A percentile compares a stretch with the other conserved stretches of the same genome.
Conservation (phyloP, 2,888 invertebrate species). For the Liopterus haemorrhoidalis region DNA sequence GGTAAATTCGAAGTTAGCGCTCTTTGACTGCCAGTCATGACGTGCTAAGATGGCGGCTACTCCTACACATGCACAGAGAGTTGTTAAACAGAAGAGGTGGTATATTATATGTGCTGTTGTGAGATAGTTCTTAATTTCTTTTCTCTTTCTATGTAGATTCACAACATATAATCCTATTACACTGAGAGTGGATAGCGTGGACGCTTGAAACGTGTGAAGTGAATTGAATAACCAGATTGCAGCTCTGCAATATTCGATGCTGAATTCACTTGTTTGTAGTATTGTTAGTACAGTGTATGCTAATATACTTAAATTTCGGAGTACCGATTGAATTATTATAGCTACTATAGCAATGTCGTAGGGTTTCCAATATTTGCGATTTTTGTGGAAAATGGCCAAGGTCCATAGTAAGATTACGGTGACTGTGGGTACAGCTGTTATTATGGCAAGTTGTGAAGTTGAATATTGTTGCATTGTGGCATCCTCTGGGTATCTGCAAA, state of each 20-base stretch:
- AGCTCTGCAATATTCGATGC: conserved; percentile 44
- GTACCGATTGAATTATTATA: conserved; percentile 43
- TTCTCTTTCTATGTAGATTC: conserved; percentile 40
- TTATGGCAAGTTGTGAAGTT: conserved; percentile 43
- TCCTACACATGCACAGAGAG: conserved; percentile 50
- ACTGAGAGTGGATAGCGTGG: conserved; percentile 48
- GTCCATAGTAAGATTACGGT: conserved; percentile 48
- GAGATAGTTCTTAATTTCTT: conserved; percentile 41
- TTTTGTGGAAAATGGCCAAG: conserved; percentile 48
- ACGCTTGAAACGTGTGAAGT: conserved; percentile 50
- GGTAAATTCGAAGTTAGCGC: conserved; percentile 21
- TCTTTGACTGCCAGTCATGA: conserved; percentile 24
- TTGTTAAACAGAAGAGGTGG: conserved; percentile 49
- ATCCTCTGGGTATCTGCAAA: too few species aligned
- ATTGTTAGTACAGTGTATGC: conserved; percentile 41
- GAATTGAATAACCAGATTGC: conserved; percentile 50
- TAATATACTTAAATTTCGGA: conserved; percentile 44
- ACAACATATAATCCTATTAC: conserved; percentile 47
- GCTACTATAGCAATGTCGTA: conserved; percentile 50
- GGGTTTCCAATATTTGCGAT: conserved; percentile 48
- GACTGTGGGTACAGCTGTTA: conserved; percentile 46
- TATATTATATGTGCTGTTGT: conserved; percentile 47
- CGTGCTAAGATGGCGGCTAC: conserved; percentile 50
- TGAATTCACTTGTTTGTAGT: conserved; percentile 32
- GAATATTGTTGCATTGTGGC: conserved; percentile 40